These are phyloP conservation scores for Geodia barretti DNA, from an alignment of 37 sponge, comb jelly and placozoan genomes.

Conservation along the genomic window DNA sequence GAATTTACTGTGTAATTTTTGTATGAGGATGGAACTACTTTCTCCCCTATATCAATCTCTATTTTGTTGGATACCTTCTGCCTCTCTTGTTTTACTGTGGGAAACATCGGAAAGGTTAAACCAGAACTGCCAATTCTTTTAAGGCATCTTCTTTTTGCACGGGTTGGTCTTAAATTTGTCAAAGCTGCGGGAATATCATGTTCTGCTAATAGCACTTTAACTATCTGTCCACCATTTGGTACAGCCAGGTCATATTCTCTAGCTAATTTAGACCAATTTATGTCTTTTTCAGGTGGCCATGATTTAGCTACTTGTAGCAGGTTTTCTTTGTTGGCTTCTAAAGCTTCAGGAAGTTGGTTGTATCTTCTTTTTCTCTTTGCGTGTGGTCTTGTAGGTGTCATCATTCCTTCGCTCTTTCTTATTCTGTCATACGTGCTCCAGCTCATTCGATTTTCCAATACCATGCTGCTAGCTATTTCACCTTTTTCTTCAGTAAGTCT, in stretches of 20 bases:
- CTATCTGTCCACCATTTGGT: constrained; percentile 21
- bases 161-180: background rate
- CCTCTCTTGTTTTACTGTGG: constrained; percentile 7
- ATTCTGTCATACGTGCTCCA: constrained; percentile 15
- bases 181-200: constrained; percentile 12
- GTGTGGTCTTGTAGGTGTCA: background rate
- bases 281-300: constrained; percentile 12
- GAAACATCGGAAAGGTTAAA: constrained; percentile 24
- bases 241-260: constrained; percentile 8
- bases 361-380: constrained; percentile 10
- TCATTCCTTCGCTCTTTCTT: constrained; percentile 19
- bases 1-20: constrained; percentile 2
- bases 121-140: constrained; percentile 1
- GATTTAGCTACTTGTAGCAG: constrained; percentile 17
- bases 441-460: constrained; percentile 19
- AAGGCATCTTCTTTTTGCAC: constrained; percentile 3
- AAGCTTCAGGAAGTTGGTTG: background rate
- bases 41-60: constrained; percentile 9
- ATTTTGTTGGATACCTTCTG: constrained; percentile 9
- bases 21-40: constrained; percentile 19
- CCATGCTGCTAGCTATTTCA: background rate
- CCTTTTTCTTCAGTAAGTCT: constrained; percentile 1
- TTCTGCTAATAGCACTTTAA: constrained; percentile 23
- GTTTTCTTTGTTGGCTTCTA: background rate
- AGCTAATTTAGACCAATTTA: constrained; percentile 29